Percentiles rank a stretch among this genome's conserved stretches.
Conservation (phyloP, 2,113 vertebrate genomes). For the Dissostichus mawsoni region DNA sequence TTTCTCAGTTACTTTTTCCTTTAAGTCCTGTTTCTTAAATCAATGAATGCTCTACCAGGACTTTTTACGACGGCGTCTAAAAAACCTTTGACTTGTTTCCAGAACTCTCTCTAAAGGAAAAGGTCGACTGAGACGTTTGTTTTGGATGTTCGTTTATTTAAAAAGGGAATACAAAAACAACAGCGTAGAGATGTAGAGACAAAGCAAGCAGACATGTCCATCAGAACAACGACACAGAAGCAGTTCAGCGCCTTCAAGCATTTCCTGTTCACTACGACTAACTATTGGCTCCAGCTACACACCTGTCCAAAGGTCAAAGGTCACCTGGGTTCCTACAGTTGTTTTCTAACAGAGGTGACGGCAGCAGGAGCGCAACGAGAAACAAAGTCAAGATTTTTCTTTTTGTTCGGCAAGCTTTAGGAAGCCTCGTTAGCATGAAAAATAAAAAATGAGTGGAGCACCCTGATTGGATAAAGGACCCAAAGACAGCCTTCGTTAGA, state of each 20-base stretch:
- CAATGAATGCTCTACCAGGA: no score
- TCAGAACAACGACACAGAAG: neutral
- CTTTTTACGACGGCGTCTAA: no score
- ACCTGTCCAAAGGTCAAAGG: constrained; percentile 32
- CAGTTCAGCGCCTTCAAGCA: constrained; percentile 32
- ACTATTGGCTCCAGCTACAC: constrained; percentile 16
- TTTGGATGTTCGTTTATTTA: constrained; percentile 81
- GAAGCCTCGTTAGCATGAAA: neutral
- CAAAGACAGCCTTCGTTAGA: constrained; percentile 15
- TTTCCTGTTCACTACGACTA: constrained; percentile 53
- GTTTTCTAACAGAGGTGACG: neutral
- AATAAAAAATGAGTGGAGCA: constrained; percentile 38
- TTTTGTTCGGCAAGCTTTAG: neutral
- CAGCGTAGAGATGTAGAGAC: constrained; percentile 61
- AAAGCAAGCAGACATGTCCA: constrained; percentile 63
- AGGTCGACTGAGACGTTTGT: neutral
- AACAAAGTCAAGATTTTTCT: neutral
- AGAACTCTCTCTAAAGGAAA: no score
- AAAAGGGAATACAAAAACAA: constrained; percentile 82
- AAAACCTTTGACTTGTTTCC: no score
- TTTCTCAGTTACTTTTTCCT: no score
- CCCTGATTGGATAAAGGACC: constrained; percentile 58
- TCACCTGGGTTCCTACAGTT: constrained; percentile 21
- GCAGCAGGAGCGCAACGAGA: constrained; percentile 2
- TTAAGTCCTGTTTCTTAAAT: no score